These are phyloP conservation scores for Oryzias javanicus DNA, from an alignment of 2,113 vertebrate genomes.

Conservation along the genomic window DNA sequence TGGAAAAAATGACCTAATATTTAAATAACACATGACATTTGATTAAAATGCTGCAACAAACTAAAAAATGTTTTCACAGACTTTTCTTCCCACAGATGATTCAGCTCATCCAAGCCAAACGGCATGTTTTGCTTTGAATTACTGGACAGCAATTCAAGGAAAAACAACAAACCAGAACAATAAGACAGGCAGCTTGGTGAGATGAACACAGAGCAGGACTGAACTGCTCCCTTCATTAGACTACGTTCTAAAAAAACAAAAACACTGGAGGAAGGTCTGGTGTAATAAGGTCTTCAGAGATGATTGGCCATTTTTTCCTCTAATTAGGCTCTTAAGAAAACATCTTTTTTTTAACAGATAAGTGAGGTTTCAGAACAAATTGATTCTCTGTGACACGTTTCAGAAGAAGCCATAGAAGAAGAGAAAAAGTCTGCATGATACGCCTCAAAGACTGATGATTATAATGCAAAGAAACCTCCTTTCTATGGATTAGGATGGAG, in stretches of 20 bases:
- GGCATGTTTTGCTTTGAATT: slow-evolving; percentile 18
- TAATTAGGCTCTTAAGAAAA: slow-evolving; percentile 44
- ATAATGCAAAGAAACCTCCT: neutral
- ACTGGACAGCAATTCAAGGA: slow-evolving; percentile 15
- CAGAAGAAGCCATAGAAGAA: neutral
- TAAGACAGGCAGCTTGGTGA: slow-evolving; percentile 16
- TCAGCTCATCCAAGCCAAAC: slow-evolving; percentile 14
- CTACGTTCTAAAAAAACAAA: slow-evolving; percentile 18
- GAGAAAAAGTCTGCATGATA: neutral
- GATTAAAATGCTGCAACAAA: slow-evolving; percentile 10
- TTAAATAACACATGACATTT: too few species aligned
- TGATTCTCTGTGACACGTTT: neutral
- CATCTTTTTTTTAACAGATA: slow-evolving; percentile 4
- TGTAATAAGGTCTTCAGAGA: slow-evolving; percentile 20
- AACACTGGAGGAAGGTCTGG: slow-evolving; percentile 25
- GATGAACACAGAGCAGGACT: slow-evolving; percentile 12
- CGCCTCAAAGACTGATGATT: neutral
- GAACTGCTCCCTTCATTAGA: neutral
- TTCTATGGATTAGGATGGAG: too few species aligned
- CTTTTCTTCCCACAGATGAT: neutral
- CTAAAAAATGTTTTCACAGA: neutral
- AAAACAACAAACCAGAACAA: slow-evolving; percentile 2
- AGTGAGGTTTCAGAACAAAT: neutral
- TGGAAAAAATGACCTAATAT: too few species aligned
- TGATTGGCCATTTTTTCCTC: slow-evolving; percentile 5